These are phyloP conservation scores for Pilophorus perplexus DNA, from an alignment of 2,888 invertebrate species.

Conservation along the genomic window DNA sequence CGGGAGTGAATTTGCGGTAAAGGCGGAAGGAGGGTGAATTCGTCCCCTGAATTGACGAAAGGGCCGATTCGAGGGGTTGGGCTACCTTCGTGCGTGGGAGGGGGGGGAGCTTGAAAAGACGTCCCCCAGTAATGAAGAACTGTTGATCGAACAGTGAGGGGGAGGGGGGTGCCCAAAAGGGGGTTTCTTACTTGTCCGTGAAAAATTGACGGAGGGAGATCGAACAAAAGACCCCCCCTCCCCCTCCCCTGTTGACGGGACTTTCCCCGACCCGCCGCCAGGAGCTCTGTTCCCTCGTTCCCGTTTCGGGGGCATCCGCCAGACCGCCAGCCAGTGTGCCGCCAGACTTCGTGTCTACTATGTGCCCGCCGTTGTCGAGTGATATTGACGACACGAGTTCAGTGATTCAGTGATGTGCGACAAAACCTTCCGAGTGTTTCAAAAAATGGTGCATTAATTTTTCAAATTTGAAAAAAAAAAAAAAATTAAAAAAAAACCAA, in stretches of 20 bases:
- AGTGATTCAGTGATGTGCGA: slow-evolving; percentile 18
- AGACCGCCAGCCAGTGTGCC: slow-evolving; percentile 16
- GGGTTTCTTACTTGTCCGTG: slow-evolving; percentile 46
- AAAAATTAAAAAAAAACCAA: neutral
- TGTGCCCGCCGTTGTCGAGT: neutral
- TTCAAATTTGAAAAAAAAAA: too few species aligned
- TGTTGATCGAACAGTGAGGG: neutral
- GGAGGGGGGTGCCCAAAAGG: neutral
- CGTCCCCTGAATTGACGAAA: too few species aligned
- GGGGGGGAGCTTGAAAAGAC: too few species aligned
- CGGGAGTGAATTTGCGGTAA: too few species aligned
- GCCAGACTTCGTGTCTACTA: neutral
- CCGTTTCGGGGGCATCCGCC: neutral
- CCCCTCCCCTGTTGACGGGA: slow-evolving; percentile 44
- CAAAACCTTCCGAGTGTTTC: neutral
- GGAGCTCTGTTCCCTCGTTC: slow-evolving; percentile 18
- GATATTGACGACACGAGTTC: slow-evolving; percentile 2
- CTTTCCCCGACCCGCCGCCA: neutral
- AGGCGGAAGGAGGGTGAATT: too few species aligned
- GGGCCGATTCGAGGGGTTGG: too few species aligned
- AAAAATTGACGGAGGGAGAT: slow-evolving; percentile 47
- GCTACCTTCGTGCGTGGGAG: too few species aligned
- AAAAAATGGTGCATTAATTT: neutral
- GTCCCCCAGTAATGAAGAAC: slow-evolving; percentile 2
- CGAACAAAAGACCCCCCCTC: slow-evolving; percentile 44